Base-by-base conservation (phyloP, 2,888 invertebrate genomes). In the Drosophila villosipedis region DNA sequence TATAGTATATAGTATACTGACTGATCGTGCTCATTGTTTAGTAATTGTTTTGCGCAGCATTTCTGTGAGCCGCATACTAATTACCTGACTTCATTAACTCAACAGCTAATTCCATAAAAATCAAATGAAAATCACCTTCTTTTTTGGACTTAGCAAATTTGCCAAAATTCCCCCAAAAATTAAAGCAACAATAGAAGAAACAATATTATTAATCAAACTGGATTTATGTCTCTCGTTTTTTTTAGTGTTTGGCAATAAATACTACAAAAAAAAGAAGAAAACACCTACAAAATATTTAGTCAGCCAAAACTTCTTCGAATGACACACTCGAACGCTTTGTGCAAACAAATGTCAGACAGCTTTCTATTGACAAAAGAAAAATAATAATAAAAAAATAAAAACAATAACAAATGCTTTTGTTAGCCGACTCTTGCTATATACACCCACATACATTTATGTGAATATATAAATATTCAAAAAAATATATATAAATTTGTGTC, bases 1-100 rank as follows among this genome's bases (percentile, higher is more conserved):
- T 30, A 52, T 39, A 16, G 30, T 63, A 74, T 78, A 72, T 65
- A 73, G 68, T 78, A 75, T 68, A 62, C 67, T 57, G 63, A 37
- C 78, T 62, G 83, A 87, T 84, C 90, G 90, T 87, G 90, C 78
- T 64, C 80, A 85, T 89, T 85, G 90, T 87, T 82, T 75, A 78
- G 80, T 68, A 68, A 63, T 72, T 89, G 61, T 85, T 85, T 82
- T 82, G 88, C 88, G 76, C 85, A 76, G 85, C 73, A 72, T 73
- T 80, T 78, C 61, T 78, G 73, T 89, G 88, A 47, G 55, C 67
- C 74, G 90, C 75, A 89, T 85, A 84, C 60, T 78, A 85, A 85
- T 77, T 73, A 55, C 25, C 60, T 35, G 58, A n/a, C 52, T 79
- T 61, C 59, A 60, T 75, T 70, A 62, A 22, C 60, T 61, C 49